Evolutionary conservation across 2,888 invertebrate species (phyloP), one percentile per base, ranked within the genome.

Genomic region (Drosophila phalerata): DNA sequence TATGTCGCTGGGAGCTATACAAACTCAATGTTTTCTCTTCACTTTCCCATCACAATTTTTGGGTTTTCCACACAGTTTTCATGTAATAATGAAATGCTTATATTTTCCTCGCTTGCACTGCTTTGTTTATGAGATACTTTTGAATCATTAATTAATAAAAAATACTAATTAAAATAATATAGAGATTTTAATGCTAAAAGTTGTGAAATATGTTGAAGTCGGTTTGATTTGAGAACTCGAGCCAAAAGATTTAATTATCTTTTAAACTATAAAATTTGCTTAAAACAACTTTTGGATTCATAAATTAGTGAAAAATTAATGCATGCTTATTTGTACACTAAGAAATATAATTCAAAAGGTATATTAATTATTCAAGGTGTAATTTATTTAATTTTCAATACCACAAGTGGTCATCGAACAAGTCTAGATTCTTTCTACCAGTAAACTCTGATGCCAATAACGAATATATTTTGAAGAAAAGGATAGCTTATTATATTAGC

Each of bases 41-140:
- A 53, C 25, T 61, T 38, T 13, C 34, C 38, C 63, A 42, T 53
- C 69, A 45, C 38, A 53, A 43, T 30, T 45, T 73, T 56, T 49
- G 63, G 63, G 48, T 48, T 60, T 11, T 47, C 25, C 42, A 55
- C 40, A 32, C n/a, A 47, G 55, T 37, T 68, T 42, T 55, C 32
- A 17, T 40, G 43, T 22, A 28, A 22, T 49, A 53, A 34, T 58
- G 38, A 76, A 73, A 25, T 70, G 45, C 38, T 2, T 0, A 5
- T 28, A 28, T 28, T 28, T 28, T 8, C 5, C 6, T 28, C 28
- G 4, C 28, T 40, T 4, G 15, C 19, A 22, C 13, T 13, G 22
- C 11, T 13, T 58, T 49, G 32, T 47, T 40, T 55, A 53, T 68
- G 49, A 53, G 52, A n/a, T n/a, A n/a, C n/a, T n/a, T n/a, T n/a